Evolutionary conservation across 2,797 vertebrate genomes (phyloP).

Genomic region (Brotula barbata): DNA sequence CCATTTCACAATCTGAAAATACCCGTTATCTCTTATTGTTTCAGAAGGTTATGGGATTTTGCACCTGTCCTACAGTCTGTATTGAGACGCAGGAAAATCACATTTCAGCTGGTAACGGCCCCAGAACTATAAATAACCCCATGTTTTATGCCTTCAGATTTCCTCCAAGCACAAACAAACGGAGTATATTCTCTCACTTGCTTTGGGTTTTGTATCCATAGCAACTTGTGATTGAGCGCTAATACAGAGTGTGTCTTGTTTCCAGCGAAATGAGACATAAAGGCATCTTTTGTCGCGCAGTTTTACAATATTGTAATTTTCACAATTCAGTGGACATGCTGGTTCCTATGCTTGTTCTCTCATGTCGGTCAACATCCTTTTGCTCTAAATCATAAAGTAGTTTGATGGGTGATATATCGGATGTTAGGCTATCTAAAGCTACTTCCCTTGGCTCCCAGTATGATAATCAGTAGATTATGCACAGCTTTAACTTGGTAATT

Average conservation of each 20-base stretch:
- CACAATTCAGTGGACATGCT: constrained; percentile 13
- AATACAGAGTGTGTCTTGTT: constrained; percentile 55
- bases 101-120: constrained; percentile 32
- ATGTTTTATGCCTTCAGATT: constrained; percentile 48
- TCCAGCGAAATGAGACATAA: constrained; percentile 39
- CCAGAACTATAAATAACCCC: constrained; percentile 55
- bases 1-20: constrained; percentile 41
- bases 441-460: constrained; percentile 28
- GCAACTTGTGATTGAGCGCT: constrained; percentile 59
- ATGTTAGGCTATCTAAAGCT: constrained; percentile 56
- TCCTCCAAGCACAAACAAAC: constrained; percentile 56
- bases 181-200: constrained; percentile 36
- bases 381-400: constrained; percentile 10
- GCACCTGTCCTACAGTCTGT: constrained; percentile 42
- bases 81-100: constrained; percentile 34
- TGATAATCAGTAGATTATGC: constrained; percentile 52
- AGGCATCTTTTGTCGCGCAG: constrained; percentile 43
- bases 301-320: constrained; percentile 24
- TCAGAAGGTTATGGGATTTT: constrained; percentile 36
- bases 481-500: constrained; percentile 51
- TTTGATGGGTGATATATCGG: constrained; percentile 36
- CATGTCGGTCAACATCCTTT: neutral
- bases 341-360: constrained; percentile 8
- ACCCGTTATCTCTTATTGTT: constrained; percentile 27
- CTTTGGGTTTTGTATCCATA: constrained; percentile 63